Evolutionary conservation across 2,797 vertebrate genomes (phyloP).

Genomic region (Hydrocynus forskahlii): DNA sequence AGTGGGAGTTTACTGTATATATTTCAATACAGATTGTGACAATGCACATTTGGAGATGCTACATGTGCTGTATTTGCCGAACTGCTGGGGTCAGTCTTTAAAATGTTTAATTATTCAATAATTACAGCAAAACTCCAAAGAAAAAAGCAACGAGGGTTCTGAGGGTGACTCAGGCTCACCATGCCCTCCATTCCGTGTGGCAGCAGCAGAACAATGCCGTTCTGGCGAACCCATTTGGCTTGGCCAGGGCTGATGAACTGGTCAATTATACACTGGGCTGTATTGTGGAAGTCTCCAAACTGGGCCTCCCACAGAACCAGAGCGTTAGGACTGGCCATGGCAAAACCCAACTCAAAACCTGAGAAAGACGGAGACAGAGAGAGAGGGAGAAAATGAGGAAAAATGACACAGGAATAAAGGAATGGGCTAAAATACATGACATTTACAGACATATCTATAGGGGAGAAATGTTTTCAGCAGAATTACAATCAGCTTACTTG

Average conservation of each 20-base stretch:
- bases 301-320: slow-evolving; percentile 85
- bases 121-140: not conserved
- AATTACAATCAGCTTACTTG: not conserved
- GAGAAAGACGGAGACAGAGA: not conserved
- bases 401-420: not conserved
- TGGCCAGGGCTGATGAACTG: slow-evolving; percentile 85
- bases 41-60: too few relatives aligned
- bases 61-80: too few relatives aligned
- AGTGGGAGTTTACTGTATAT: too few relatives aligned
- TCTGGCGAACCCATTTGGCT: slow-evolving; percentile 86
- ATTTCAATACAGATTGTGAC: too few relatives aligned
- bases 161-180: slow-evolving; percentile 68
- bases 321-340: slow-evolving; percentile 84
- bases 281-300: slow-evolving; percentile 86
- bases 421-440: not conserved
- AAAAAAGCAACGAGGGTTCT: not conserved
- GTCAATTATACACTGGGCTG: slow-evolving; percentile 84
- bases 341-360: slow-evolving; percentile 85
- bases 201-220: slow-evolving; percentile 83
- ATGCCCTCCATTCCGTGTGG: slow-evolving; percentile 87
- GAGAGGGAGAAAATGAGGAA: slow-evolving; percentile 50
- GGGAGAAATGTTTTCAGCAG: not conserved
- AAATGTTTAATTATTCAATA: not conserved
- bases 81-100: too few relatives aligned
- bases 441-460: not conserved